These are phyloP conservation scores for Thymallus thymallus DNA, from an alignment of 2,113 vertebrate genomes.

Conservation along the genomic window DNA sequence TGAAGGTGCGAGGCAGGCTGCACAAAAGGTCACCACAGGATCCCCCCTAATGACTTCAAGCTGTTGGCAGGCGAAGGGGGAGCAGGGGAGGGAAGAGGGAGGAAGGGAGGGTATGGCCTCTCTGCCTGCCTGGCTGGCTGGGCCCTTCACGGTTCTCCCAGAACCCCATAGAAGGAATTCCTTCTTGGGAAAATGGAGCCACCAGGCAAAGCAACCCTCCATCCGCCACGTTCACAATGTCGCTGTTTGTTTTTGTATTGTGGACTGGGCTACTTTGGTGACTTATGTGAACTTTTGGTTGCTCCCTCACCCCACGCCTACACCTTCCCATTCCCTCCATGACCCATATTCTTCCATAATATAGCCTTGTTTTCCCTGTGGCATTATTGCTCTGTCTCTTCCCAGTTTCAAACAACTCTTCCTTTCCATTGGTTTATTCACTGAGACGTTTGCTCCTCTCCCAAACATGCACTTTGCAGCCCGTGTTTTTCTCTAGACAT, in stretches of 20 bases:
- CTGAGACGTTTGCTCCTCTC: slow-evolving; percentile 17
- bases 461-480: not conserved
- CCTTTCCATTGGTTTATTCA: not conserved
- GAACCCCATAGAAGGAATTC: slow-evolving; percentile 17
- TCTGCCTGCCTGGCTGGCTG: slow-evolving; percentile 1
- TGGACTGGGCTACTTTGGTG: slow-evolving; percentile 20
- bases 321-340: slow-evolving; percentile 28
- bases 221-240: slow-evolving; percentile 50
- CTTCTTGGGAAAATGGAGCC: slow-evolving; percentile 26
- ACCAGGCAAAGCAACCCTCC: slow-evolving; percentile 37
- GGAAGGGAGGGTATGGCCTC: slow-evolving; percentile 37
- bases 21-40: slow-evolving; percentile 74
- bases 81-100: slow-evolving; percentile 47
- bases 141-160: not conserved
- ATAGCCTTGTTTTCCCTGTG: not conserved
- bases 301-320: slow-evolving; percentile 32
- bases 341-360: slow-evolving; percentile 13
- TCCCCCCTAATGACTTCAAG: slow-evolving; percentile 77
- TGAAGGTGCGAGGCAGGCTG: slow-evolving; percentile 74
- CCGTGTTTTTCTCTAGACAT: not conserved
- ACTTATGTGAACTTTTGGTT: slow-evolving; percentile 24
- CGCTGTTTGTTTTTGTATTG: slow-evolving; percentile 56
- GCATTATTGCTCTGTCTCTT: slow-evolving; percentile 33
- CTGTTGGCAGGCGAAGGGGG: slow-evolving; percentile 62
- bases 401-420: not conserved